Conservation (phyloP, 2,797 vertebrate species). For the Tragopan temminckii region DNA sequence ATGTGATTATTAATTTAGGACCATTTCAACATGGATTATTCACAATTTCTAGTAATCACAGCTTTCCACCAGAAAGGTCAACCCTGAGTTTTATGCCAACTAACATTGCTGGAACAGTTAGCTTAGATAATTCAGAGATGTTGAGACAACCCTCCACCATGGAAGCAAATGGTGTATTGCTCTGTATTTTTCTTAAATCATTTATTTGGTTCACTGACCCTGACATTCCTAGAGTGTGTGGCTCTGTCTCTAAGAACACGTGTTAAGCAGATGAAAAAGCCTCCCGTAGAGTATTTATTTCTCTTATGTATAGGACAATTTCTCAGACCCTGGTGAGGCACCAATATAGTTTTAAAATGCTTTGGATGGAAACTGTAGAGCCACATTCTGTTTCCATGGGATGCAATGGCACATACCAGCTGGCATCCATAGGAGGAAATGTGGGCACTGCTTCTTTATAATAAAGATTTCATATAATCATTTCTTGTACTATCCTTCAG, state of each 20-base stretch:
- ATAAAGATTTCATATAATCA: neutral
- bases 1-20: conserved; percentile 2
- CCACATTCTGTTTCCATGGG: neutral
- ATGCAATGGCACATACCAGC: accelerated
- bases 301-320: neutral
- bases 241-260: neutral
- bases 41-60: neutral
- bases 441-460: neutral
- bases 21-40: conserved; percentile 15
- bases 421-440: neutral
- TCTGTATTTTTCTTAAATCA: neutral
- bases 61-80: neutral
- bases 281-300: neutral
- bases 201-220: neutral
- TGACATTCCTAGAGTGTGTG: neutral
- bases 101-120: neutral
- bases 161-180: neutral
- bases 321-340: neutral
- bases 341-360: neutral
- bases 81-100: neutral
- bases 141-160: neutral
- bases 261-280: conserved; percentile 15
- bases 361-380: neutral
- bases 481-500: neutral
- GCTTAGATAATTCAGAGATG: neutral